Evolutionary conservation across 2,113 vertebrate species (phyloP), one percentile per base, ranked within the genome.

Genomic region (Mustela lutreola): DNA sequence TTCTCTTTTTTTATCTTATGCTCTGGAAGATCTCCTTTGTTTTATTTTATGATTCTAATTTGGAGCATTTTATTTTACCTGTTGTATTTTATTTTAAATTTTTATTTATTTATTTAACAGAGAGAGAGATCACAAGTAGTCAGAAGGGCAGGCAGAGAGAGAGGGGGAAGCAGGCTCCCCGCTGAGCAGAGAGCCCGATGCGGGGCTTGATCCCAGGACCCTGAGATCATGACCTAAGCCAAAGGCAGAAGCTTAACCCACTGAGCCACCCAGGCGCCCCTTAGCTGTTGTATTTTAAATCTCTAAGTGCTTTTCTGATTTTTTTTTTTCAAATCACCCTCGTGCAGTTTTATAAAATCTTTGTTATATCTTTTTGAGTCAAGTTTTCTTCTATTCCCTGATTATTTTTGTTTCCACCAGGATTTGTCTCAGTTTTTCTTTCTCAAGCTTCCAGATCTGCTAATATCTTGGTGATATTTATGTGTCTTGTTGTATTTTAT

Each of bases 291-390:
- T 48, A 58, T 70, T 71, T 93, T 87, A 76, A 76, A 31, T 88
- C 71, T 88, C 36, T 56, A 71, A 62, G 88, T 1, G 1, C 24
- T 89, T 95, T 21, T 87, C 39, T 87, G 31, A 63, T 50, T 58
- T 96, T 71, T n/a, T 62, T 92, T 83, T 24, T 92, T 39, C 33
- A 91, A 82, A 84, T 58, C 45, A 84, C 5, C 56, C 42, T 89
- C 7, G 56, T 93, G 36, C 60, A 58, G n/a, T 84, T 86, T 93
- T 93, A 24, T 67, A 50, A 89, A 65, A 42, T 80, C 62, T 89
- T 88, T 21, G 36, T 80, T 33, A 84, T 83, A 80, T 63, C 22
- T 90, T 16, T 65, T 58, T 56, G 50, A 94, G 73, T 53, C 50
- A 53, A 53, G 14, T 53, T 53, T 53, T 53, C 50, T 53, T 85